phyloP scores from a whole-genome alignment of 92 coral and sea anemone species.

The Hydrozoanthus gracilis region DNA sequence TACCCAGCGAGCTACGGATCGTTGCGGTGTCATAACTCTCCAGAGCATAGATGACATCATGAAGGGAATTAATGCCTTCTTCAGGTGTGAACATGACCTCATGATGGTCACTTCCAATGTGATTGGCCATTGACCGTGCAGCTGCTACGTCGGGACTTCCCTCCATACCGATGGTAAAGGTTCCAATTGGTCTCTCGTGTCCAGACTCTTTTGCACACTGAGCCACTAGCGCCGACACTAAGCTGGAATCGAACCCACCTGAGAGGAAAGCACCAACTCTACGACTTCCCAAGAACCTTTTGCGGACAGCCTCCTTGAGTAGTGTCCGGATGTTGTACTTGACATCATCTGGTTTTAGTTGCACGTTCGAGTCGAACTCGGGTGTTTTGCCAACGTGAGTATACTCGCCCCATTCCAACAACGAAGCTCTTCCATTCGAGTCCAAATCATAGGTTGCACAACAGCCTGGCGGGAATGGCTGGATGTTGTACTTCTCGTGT shows the following conservation, averaged over 20 bases:
- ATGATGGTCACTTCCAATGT: constrained; percentile 64
- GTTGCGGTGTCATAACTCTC: constrained; percentile 56
- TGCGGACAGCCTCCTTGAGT: constrained; percentile 60
- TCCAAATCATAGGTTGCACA: constrained; percentile 51
- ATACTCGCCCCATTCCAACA: constrained; percentile 47
- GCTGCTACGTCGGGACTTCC: constrained; percentile 72
- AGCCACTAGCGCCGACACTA: constrained; percentile 50
- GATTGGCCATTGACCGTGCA: constrained; percentile 66
- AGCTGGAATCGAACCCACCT: constrained; percentile 66
- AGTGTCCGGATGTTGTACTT: constrained; percentile 53
- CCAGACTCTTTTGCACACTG: constrained; percentile 58
- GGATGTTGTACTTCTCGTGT: constrained; percentile 10
- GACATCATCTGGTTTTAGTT: constrained; percentile 37
- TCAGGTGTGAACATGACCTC: constrained; percentile 64
- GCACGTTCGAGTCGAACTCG: constrained; percentile 41
- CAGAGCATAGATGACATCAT: constrained; percentile 59
- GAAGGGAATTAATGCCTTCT: constrained; percentile 61
- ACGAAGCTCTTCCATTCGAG: constrained; percentile 41
- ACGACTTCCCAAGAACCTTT: constrained; percentile 51
- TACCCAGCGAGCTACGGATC: constrained; percentile 47
- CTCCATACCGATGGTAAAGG: constrained; percentile 63
- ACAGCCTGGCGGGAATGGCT: constrained; percentile 58
- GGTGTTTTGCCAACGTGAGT: constrained; percentile 59
- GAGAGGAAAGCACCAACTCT: constrained; percentile 62
- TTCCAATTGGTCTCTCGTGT: constrained; percentile 31